Conservation (phyloP, 2,888 invertebrate genomes). For the Seladonia tumulorum region DNA sequence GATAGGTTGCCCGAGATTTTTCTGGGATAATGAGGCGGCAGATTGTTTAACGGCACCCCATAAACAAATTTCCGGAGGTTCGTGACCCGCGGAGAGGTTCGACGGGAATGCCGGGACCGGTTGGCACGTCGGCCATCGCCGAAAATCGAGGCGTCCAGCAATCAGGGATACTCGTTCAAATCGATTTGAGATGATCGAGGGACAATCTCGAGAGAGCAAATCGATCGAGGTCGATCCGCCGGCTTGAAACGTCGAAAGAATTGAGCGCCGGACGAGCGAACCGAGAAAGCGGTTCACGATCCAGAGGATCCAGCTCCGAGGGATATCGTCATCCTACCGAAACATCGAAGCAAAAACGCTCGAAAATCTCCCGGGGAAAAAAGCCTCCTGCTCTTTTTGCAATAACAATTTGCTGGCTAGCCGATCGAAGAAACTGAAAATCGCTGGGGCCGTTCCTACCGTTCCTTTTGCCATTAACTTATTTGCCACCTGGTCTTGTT, state of each 20-base stretch:
- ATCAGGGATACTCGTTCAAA: conserved; percentile 65
- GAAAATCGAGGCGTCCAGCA: conserved; percentile 63
- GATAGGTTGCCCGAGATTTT: background rate
- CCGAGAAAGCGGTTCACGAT: conserved; percentile 75
- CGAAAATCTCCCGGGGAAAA: conserved; percentile 57
- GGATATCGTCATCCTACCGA: conserved; percentile 73
- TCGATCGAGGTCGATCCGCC: conserved; percentile 63
- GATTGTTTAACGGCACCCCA: conserved; percentile 18
- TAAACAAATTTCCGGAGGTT: conserved; percentile 24
- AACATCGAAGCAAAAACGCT: conserved; percentile 65
- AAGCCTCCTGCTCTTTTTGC: conserved; percentile 34
- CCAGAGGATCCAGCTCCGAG: conserved; percentile 53
- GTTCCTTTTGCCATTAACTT: conserved; percentile 26
- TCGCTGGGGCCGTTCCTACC: conserved; percentile 1
- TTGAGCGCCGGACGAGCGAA: conserved; percentile 64
- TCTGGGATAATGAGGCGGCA: background rate
- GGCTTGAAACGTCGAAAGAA: conserved; percentile 67
- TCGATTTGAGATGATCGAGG: conserved; percentile 69
- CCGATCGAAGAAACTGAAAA: conserved; percentile 45
- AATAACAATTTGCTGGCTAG: conserved; percentile 33
- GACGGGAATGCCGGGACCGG: background rate
- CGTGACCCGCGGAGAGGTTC: conserved; percentile 9
- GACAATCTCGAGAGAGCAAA: conserved; percentile 63
- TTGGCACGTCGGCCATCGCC: conserved; percentile 40
- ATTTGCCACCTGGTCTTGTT: conserved; percentile 4